Conservation (phyloP, 2,888 invertebrate genomes). For the Polyommatus icarus region DNA sequence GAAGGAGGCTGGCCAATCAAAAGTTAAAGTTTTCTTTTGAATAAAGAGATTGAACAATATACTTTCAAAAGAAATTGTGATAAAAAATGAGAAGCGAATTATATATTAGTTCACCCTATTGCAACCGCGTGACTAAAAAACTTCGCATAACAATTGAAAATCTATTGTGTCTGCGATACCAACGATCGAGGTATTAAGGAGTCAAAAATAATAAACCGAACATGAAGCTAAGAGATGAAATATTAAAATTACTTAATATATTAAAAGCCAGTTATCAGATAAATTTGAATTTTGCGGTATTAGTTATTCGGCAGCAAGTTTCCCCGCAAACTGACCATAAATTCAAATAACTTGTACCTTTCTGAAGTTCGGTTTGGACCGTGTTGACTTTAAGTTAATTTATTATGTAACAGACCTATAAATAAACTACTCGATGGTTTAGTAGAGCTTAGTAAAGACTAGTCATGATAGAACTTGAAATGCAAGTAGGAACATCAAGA, state of each 20-base stretch:
- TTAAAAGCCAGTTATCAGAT: constrained; percentile 11
- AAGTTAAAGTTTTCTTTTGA: too few species aligned
- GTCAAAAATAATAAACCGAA: not conserved
- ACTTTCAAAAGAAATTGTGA: too few species aligned
- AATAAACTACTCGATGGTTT: not conserved
- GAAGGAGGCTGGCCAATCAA: too few species aligned
- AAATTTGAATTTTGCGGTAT: constrained; percentile 22
- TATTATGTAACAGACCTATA: constrained; percentile 7
- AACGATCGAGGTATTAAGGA: not conserved
- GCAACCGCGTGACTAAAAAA: too few species aligned
- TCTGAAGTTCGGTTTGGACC: constrained; percentile 9
- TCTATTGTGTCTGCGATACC: too few species aligned
- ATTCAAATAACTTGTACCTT: constrained; percentile 18
- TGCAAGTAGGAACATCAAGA: not conserved
- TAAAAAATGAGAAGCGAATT: too few species aligned
- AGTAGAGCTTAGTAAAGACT: not conserved
- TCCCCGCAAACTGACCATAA: constrained; percentile 16
- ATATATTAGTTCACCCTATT: too few species aligned
- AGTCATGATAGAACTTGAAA: not conserved
- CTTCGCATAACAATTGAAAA: too few species aligned
- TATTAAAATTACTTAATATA: not conserved
- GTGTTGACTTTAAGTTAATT: constrained; percentile 15
- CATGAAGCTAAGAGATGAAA: not conserved
- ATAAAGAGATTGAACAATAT: too few species aligned
- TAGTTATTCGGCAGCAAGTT: constrained; percentile 8